Base-by-base conservation (phyloP, 2,113 vertebrate species). In the Aleadryas rufinucha region DNA sequence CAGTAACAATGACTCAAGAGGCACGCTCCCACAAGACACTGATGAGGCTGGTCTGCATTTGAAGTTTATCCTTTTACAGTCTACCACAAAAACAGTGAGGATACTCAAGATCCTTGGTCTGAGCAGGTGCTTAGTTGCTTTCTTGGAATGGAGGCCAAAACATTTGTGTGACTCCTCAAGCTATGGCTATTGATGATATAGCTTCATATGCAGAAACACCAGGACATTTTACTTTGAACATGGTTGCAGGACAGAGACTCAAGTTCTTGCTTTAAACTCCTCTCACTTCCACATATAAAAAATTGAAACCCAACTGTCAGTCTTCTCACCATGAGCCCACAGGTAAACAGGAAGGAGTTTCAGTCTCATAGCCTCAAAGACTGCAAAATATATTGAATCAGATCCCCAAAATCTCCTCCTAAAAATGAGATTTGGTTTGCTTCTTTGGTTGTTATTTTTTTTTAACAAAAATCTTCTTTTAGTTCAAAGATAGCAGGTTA, bases 271-370 rank as follows among this genome's bases (percentile, higher is more conserved):
- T 47, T 90, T 56, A 60, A 52, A 28, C 37, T 91, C 19, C 41
- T 96, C 78, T 94, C 78, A 93, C 78, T 96, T 94, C 92, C 83
- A 90, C 60, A 37, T 66, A 70, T 2, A 81, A 84, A 91, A 91
- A 84, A 60, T 13, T 71, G 75, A 94, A 92, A 94, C 89, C 33
- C 60, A 96, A 82, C 92, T 86, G 80, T 68, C 74, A 89, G 27
- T 20, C 44, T 87, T 86, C 47, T 93, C 44, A 70, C 33, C 60
- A 47, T 45, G n/a, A 90, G 37, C 52, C 31, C 71, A 84, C 64
- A 93, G 92, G 64, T 70, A 96, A 95, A 93, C 59, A 95, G 92
- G 95, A 95, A 95, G 72, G 14, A 50, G 35, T 84, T 86, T 89
- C 68, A 92, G 79, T 78, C 64, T 88, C 83, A 69, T 11, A 88